These are phyloP conservation scores for Lepidochrysops patricia DNA, from an alignment of 2,888 invertebrate species.

Conservation along the genomic window DNA sequence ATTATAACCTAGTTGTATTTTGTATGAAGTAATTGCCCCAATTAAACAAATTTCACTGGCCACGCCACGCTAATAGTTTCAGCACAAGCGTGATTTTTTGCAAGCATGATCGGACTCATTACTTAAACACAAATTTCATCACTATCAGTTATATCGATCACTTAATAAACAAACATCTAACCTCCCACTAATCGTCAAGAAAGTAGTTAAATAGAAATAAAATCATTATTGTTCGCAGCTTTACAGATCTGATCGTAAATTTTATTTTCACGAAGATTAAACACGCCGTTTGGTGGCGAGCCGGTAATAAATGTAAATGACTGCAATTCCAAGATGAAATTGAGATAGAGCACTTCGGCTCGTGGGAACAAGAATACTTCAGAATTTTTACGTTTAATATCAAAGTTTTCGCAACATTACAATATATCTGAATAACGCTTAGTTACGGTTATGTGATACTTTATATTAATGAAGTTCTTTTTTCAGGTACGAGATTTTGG, in stretches of 20 bases:
- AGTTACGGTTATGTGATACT: neutral
- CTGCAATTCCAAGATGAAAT: conserved; percentile 40
- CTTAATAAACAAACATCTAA: neutral
- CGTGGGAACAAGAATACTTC: conserved; percentile 27
- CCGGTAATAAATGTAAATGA: conserved; percentile 51
- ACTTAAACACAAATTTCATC: too few relatives aligned
- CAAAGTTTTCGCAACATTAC: conserved; percentile 7
- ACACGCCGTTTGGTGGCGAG: conserved; percentile 32
- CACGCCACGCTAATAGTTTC: too few relatives aligned
- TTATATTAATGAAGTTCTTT: neutral
- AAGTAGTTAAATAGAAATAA: conserved; percentile 25
- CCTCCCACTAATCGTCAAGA: neutral
- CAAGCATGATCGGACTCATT: too few relatives aligned
- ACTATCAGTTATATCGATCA: neutral
- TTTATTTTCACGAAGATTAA: conserved; percentile 28
- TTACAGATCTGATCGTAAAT: conserved; percentile 27
- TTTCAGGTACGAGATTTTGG: neutral
- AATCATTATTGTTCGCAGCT: conserved; percentile 26
- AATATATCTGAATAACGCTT: conserved; percentile 4
- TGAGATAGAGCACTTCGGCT: conserved; percentile 38
- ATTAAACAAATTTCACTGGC: too few relatives aligned
- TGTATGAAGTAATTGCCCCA: too few relatives aligned
- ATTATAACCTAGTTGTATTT: too few relatives aligned
- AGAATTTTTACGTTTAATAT: conserved; percentile 7
- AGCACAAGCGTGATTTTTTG: too few relatives aligned